Conservation (phyloP, 2,797 vertebrate species). For the Myiothlypis coronata region DNA sequence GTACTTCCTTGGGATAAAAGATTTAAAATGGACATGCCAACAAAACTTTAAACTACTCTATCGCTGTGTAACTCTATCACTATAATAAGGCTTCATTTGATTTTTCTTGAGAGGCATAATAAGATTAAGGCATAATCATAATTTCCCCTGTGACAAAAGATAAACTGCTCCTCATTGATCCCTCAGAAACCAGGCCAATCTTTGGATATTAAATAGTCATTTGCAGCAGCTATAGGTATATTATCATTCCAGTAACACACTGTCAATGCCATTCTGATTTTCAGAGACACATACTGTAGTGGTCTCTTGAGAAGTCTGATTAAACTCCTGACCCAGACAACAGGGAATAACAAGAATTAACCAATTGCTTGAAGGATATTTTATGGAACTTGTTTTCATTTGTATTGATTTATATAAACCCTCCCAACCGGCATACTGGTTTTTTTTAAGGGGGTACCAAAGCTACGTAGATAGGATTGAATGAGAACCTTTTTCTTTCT, state of each 20-base stretch:
- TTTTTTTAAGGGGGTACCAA: not conserved
- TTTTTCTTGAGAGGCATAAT: conserved; percentile 12
- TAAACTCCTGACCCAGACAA: not conserved
- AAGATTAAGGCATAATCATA: conserved; percentile 17
- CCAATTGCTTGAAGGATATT: not conserved
- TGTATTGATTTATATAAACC: not conserved
- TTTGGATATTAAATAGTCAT: not conserved
- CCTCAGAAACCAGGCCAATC: not conserved
- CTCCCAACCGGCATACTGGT: not conserved
- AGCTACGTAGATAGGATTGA: not conserved
- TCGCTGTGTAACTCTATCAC: not conserved
- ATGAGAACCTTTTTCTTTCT: not conserved
- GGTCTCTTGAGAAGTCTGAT: not conserved
- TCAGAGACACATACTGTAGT: not conserved
- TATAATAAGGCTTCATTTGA: not conserved
- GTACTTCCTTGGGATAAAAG: not conserved
- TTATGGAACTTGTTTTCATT: not conserved
- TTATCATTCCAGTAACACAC: not conserved
- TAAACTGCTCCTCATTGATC: conserved; percentile 1
- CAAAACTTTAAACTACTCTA: not conserved
- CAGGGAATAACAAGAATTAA: not conserved
- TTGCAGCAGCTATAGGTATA: not conserved
- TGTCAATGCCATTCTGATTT: not conserved
- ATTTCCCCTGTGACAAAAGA: not conserved
- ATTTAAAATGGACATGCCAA: not conserved